These are phyloP conservation scores for Pyralis farinalis DNA, from an alignment of 2,888 invertebrate species.

Conservation along the genomic window DNA sequence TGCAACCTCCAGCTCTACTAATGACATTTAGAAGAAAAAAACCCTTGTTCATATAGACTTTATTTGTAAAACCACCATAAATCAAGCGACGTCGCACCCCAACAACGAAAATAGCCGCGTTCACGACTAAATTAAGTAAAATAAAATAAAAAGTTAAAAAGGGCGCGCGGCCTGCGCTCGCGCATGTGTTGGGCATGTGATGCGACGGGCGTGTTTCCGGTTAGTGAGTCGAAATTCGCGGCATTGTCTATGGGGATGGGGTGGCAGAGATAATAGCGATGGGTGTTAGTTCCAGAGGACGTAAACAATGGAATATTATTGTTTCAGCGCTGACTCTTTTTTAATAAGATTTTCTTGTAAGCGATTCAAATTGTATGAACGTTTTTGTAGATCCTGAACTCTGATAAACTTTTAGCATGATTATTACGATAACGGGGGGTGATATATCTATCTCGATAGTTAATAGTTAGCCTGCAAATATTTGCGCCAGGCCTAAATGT, in stretches of 20 bases:
- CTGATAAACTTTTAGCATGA: too few relatives aligned
- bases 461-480: too few relatives aligned
- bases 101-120: constrained; percentile 49
- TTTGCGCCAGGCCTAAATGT: too few relatives aligned
- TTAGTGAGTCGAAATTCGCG: constrained; percentile 55
- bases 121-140: constrained; percentile 48
- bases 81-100: constrained; percentile 56
- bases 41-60: constrained; percentile 19
- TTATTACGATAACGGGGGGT: too few relatives aligned
- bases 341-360: too few relatives aligned
- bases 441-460: too few relatives aligned
- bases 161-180: constrained; percentile 52
- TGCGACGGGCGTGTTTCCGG: constrained; percentile 59
- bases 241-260: constrained; percentile 47
- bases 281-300: constrained; percentile 5
- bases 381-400: too few relatives aligned
- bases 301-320: constrained; percentile 1
- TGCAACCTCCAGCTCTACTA: constrained; percentile 34
- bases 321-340: too few relatives aligned
- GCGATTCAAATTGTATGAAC: too few relatives aligned
- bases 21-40: constrained; percentile 36
- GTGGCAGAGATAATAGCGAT: constrained; percentile 34
- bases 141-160: constrained; percentile 57
- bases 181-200: constrained; percentile 74
- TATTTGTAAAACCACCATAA: constrained; percentile 41